Conservation (phyloP, 2,113 vertebrate species). For the Alethe diademata region DNA sequence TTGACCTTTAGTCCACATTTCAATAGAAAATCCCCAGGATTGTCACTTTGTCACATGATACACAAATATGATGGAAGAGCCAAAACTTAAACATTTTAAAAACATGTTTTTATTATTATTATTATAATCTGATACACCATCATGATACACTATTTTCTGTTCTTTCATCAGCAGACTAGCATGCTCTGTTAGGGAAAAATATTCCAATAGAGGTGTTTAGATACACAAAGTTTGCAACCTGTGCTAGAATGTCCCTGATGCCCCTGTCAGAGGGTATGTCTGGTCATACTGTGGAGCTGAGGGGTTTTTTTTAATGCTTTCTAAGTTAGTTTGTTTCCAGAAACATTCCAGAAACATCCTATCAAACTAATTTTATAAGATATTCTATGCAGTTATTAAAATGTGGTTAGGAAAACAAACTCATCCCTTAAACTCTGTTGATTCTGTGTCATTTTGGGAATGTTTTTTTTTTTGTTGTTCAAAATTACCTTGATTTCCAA, state of each 20-base stretch:
- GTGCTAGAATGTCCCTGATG: background rate
- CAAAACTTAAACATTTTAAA: background rate
- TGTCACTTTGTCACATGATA: background rate
- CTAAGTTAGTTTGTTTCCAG: background rate
- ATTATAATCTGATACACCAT: background rate
- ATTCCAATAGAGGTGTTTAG: background rate
- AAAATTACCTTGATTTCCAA: background rate
- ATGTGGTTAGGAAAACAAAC: background rate
- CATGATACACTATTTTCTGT: background rate
- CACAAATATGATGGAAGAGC: background rate
- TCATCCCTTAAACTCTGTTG: background rate
- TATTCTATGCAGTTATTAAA: background rate
- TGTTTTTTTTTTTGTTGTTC: background rate
- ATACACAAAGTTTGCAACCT: background rate
- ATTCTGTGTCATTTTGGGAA: background rate
- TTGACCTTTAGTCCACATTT: background rate
- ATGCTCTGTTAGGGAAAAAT: background rate
- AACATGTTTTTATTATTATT: background rate
- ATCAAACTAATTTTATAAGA: background rate
- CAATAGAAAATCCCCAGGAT: background rate
- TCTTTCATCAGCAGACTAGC: background rate
- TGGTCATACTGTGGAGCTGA: background rate
- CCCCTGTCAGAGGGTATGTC: background rate
- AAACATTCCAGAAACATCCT: background rate
- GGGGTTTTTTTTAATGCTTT: background rate